Base-by-base conservation (phyloP, 2,888 invertebrate species). In the Drosophila quasianomalipes region DNA sequence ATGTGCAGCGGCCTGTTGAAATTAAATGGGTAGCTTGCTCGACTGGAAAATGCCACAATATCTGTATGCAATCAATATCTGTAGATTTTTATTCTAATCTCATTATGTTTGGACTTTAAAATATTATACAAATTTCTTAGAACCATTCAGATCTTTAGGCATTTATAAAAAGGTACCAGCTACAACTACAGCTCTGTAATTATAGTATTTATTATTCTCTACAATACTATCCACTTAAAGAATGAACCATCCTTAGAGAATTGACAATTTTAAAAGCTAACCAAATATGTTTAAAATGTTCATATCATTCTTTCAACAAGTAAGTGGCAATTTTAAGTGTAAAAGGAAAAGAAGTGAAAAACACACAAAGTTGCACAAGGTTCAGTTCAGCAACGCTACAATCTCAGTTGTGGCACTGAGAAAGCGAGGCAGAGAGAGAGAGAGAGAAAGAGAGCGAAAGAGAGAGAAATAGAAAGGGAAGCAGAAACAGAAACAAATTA, bases 221-320 rank as follows among this genome's bases (percentile, higher is more conserved):
- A 22, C 14, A 0, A 22, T 47, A 22, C 14, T 14, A 22, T 47
- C 22, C 47, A 7, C 0, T 16, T 16, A 7, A 7, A 4, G 4
- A 26, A 47, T 22, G 1, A 22, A 22, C 14, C 7, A 14, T 47
- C 6, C 12, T 22, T 14, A 4, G 14, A 7, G 14, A 22, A 22
- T 16, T 26, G 26, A 16, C 47, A 47, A 26, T 26, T 47, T 47
- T 9, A 31, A 39, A 22, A 35, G 51, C 61, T 30, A 57, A 16
- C 39, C 54, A 52, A 73, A 77, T 54, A 52, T 28, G 51, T 28
- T 51, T 59, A 44, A 64, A 64, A 49, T 67, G 47, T 79, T 64
- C 26, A 51, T 78, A 70, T 78, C 69, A 68, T 60, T 54, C 62
- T 75, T 82, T 75, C 52, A 70, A 78, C 69, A 83, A 75, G 47